Conservation (phyloP, 2,797 vertebrate genomes). For the Poecilia gillii region DNA sequence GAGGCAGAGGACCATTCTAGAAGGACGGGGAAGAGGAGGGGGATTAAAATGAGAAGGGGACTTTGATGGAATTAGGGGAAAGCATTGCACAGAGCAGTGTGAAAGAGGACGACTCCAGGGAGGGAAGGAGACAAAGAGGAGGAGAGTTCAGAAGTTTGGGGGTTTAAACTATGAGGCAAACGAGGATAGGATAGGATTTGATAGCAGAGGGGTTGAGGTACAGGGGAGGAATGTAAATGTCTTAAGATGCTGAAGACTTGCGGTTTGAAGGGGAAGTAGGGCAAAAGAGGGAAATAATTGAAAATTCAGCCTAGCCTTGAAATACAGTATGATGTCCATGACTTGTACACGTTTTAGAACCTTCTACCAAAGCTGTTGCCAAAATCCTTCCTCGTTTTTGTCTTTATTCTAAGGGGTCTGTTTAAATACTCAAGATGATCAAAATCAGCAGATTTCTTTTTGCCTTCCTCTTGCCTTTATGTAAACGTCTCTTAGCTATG, state of each 20-base stretch:
- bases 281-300: constrained; percentile 21
- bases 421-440: not conserved
- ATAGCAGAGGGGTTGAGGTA: constrained; percentile 21
- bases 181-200: constrained; percentile 33
- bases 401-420: not conserved
- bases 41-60: constrained; percentile 36
- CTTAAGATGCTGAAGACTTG: constrained; percentile 34
- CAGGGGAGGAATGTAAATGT: constrained; percentile 31
- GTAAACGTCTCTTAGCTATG: not conserved
- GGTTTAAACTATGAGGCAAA: constrained; percentile 31
- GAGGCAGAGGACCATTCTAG: constrained; percentile 26
- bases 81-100: constrained; percentile 24
- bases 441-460: not conserved
- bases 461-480: not conserved
- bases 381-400: constrained; percentile 2
- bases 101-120: constrained; percentile 29
- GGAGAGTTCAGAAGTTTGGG: constrained; percentile 44
- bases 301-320: constrained; percentile 45
- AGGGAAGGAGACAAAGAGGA: constrained; percentile 30
- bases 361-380: constrained; percentile 33
- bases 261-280: constrained; percentile 29
- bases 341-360: constrained; percentile 61
- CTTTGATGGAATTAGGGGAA: constrained; percentile 42
- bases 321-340: constrained; percentile 61
- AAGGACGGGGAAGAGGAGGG: constrained; percentile 22